Evolutionary conservation across 2,888 invertebrate species (phyloP).

Genomic region (Amblyteles armatorius): DNA sequence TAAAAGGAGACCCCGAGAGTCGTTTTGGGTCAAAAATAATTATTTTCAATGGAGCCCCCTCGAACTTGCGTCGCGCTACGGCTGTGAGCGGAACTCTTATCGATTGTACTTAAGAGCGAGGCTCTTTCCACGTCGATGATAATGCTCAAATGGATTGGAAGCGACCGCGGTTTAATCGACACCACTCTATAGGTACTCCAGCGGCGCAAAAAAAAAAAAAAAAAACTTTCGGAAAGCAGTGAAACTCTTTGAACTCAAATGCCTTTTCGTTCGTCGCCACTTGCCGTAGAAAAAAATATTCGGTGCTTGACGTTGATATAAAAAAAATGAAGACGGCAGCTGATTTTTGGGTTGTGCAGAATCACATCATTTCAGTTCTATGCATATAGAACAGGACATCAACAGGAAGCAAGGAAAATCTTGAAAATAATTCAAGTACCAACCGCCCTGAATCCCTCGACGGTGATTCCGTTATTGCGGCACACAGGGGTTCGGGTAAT

Average conservation of each 20-base stretch:
- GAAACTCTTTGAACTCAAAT: conserved; percentile 32
- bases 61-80: conserved; percentile 57
- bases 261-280: conserved; percentile 10
- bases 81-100: conserved; percentile 64
- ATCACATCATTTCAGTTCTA: neutral
- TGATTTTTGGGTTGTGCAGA: neutral
- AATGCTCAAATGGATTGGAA: conserved; percentile 70
- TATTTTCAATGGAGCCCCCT: conserved; percentile 66
- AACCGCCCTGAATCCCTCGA: neutral
- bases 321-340: neutral
- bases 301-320: neutral
- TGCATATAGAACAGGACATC: neutral
- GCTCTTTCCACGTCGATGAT: conserved; percentile 66
- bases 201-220: neutral
- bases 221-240: conserved; percentile 41
- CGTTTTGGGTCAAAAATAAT: conserved; percentile 72
- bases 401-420: neutral
- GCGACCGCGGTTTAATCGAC: conserved; percentile 65
- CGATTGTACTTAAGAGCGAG: conserved; percentile 65
- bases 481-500: conserved; percentile 30
- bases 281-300: neutral
- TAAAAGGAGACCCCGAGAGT: conserved; percentile 71
- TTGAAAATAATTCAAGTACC: neutral
- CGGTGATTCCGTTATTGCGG: neutral
- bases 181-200: conserved; percentile 41